Evolutionary conservation across 2,888 invertebrate species (phyloP).

Genomic region (Phyllotreta striolata): DNA sequence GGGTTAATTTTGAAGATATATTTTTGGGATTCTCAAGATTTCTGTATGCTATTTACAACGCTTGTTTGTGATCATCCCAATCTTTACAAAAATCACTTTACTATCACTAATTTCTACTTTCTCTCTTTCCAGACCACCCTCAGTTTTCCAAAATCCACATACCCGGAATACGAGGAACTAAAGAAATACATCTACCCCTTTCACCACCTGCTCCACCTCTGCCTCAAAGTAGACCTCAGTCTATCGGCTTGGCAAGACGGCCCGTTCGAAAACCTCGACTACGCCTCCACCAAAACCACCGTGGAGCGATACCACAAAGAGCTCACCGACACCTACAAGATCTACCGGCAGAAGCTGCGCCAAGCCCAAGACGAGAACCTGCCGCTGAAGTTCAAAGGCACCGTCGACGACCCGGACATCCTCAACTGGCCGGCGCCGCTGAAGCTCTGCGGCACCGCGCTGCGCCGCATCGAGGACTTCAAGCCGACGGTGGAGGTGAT

Average conservation of each 20-base stretch:
- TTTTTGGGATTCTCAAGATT: too few species aligned
- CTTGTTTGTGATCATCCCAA: too few species aligned
- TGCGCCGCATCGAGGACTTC: conserved; percentile 72
- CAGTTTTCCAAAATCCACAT: conserved; percentile 80
- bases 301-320: conserved; percentile 81
- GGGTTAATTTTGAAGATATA: too few species aligned
- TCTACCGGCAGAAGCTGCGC: conserved; percentile 77
- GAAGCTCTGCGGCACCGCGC: conserved; percentile 73
- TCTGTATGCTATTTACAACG: too few species aligned
- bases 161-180: conserved; percentile 81
- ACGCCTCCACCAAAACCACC: conserved; percentile 77
- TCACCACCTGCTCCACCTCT: conserved; percentile 71
- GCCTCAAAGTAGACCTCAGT: conserved; percentile 78
- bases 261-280: conserved; percentile 83
- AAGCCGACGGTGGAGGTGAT: conserved; percentile 82
- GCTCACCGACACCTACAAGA: conserved; percentile 78
- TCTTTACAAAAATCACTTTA: too few species aligned
- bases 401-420: conserved; percentile 79
- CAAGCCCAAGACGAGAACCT: conserved; percentile 76
- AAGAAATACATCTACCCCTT: conserved; percentile 76
- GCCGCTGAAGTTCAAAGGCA: conserved; percentile 63
- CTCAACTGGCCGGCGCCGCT: conserved; percentile 82
- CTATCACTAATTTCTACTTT: too few species aligned
- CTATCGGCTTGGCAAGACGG: conserved; percentile 92
- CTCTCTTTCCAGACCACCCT: conserved; percentile 66